Evolutionary conservation across 1,140 invertebrate species (phyloP), one percentile per base, ranked within the genome.

Genomic region (Drosophila mojavensis): DNA sequence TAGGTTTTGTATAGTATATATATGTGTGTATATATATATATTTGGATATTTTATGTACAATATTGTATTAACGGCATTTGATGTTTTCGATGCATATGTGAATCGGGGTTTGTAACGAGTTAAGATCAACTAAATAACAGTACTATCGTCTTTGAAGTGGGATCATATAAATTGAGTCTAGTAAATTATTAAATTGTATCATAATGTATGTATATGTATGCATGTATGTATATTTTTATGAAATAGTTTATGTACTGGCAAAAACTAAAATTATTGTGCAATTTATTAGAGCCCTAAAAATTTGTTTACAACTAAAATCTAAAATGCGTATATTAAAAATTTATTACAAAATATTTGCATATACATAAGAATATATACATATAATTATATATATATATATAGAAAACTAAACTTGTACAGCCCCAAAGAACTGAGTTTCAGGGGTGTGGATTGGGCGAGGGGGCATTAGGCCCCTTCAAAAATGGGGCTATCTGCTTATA

Each of bases 291-390:
- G 59, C 81, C 77, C 79, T 69, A 60, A 78, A 78, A 86, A 86
- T 83, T 86, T 82, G 76, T 82, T 70, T 86, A 86, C 72, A 86
- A 88, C 83, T 86, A 88, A 86, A 79, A 60, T 66, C 83, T 86
- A 88, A 65, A 39, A 39, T 61, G 58, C 50, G 55, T 86, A 86
- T 68, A 54, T 74, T 85, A 81, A 86, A 17, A 86, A 79, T 82
- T 76, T 67, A 68, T 86, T 88, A 86, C 78, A 86, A 86, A 88
- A 86, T 82, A 82, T 64, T 73, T 64, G 30, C 39, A 64, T 54
- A 17, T 45, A 15, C 43, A 45, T 39, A 39, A 11, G 15, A 17
- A 45, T 70, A 11, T 61, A 20, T 39, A 36, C 43, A 24, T 24
- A 24, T 24, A 24, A 24, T 24, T 24, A 2, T 24, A 24, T 24